A percentile compares a stretch with the other conserved stretches of the same genome.
These are phyloP conservation scores for Eidolon dupreanum DNA, from an alignment of 2,797 vertebrate species.

Conservation along the genomic window DNA sequence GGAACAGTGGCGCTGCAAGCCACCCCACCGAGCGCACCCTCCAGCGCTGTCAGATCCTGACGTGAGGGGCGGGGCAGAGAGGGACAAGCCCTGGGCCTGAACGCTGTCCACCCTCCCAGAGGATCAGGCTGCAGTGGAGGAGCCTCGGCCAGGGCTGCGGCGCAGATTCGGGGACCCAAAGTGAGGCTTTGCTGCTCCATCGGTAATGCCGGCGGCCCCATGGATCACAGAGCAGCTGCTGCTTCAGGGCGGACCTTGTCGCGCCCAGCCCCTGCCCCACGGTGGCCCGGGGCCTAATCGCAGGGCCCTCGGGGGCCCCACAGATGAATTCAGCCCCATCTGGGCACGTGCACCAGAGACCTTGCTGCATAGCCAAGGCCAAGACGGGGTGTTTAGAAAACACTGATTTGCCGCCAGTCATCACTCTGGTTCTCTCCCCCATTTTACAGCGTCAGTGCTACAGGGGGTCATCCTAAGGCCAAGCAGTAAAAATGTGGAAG, in stretches of 20 bases:
- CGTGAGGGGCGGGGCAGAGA: background rate
- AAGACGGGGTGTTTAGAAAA: background rate
- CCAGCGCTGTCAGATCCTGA: background rate
- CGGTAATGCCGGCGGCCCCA: constrained; percentile 79
- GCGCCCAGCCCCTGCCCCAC: constrained; percentile 75
- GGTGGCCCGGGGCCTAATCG: constrained; percentile 59
- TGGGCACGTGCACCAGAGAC: background rate
- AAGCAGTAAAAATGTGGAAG: background rate
- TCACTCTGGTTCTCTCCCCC: background rate
- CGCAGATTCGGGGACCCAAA: constrained; percentile 69
- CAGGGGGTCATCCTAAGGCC: background rate
- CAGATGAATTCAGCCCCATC: constrained; percentile 78
- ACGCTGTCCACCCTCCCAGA: background rate
- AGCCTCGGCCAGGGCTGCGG: constrained; percentile 12
- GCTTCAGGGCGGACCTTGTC: constrained; percentile 74
- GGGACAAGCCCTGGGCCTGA: background rate
- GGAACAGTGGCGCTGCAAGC: background rate
- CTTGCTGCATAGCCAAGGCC: background rate
- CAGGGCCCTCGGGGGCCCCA: constrained; percentile 69
- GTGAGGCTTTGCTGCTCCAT: constrained; percentile 63
- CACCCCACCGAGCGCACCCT: background rate
- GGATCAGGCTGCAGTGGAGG: background rate
- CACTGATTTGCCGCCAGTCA: background rate
- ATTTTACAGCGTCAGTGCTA: fast-evolving
- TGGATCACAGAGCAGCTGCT: constrained; percentile 81